Evolutionary conservation across 2,888 invertebrate species (phyloP).

Genomic region (Zhuqinia jingwanae): DNA sequence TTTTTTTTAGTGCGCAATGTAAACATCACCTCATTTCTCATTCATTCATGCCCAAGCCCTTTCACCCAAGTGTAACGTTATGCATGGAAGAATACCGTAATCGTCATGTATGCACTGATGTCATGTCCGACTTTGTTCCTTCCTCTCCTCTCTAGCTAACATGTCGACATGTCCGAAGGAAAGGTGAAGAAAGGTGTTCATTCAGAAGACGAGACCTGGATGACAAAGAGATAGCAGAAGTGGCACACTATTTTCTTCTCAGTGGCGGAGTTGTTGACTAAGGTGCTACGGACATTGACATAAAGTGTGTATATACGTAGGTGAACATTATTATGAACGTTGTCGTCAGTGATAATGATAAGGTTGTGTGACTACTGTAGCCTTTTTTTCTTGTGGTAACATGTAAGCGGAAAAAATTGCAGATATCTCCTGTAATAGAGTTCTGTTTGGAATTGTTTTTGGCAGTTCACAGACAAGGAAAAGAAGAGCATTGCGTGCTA

Average conservation of each 20-base stretch:
- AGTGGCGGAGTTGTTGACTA: not conserved
- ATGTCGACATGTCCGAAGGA: constrained; percentile 4
- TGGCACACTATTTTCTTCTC: not conserved
- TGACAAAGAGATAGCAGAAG: constrained; percentile 25
- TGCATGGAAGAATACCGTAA: no score
- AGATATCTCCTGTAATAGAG: not conserved
- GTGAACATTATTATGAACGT: constrained; percentile 20
- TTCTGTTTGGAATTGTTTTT: not conserved
- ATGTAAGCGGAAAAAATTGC: not conserved
- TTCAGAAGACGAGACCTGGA: constrained; percentile 3
- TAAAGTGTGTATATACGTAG: not conserved
- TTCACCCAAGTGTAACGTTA: no score
- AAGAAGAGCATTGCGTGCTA: constrained; percentile 40
- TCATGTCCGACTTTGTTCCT: no score
- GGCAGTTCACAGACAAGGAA: constrained; percentile 1
- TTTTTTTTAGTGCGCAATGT: no score
- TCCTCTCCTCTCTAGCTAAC: no score
- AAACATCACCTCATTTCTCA: no score
- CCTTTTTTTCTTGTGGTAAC: not conserved
- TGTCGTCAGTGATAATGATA: constrained; percentile 42
- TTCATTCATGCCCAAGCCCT: no score
- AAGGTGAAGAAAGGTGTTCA: constrained; percentile 10
- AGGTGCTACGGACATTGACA: not conserved
- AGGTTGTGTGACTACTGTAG: constrained; percentile 36
- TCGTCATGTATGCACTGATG: no score